Conservation (phyloP, 2,888 invertebrate species). For the Pemphredon lugubris region DNA sequence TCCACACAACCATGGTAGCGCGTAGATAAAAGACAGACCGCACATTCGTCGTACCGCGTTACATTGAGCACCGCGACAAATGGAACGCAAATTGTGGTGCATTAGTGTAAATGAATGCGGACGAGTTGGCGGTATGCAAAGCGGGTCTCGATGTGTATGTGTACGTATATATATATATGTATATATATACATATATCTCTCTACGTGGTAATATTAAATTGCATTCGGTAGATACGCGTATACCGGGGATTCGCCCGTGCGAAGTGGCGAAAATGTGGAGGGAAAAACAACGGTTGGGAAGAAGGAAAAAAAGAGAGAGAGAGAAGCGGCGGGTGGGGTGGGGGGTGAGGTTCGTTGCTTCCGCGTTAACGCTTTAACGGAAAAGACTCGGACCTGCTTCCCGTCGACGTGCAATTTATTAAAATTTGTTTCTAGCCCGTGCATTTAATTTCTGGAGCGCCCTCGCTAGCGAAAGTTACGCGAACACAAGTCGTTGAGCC, state of each 20-base stretch:
- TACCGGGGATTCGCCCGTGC: conserved; percentile 4
- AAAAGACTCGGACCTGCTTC: conserved; percentile 9
- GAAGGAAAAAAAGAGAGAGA: conserved; percentile 11
- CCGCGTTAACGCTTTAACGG: conserved; percentile 5
- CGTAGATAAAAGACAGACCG: conserved; percentile 60
- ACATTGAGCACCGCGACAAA: conserved; percentile 65
- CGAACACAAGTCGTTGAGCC: conserved; percentile 31
- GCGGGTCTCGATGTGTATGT: conserved; percentile 22
- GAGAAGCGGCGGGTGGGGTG: conserved; percentile 9
- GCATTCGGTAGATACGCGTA: conserved; percentile 50
- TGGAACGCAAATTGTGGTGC: conserved; percentile 73
- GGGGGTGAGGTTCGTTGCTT: conserved; percentile 21
- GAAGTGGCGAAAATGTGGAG: background rate
- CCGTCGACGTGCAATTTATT: conserved; percentile 24
- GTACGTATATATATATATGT: conserved; percentile 14
- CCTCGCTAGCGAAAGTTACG: conserved; percentile 20
- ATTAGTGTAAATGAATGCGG: conserved; percentile 75
- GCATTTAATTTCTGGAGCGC: conserved; percentile 31
- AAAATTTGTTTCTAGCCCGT: conserved; percentile 45
- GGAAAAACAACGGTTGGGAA: conserved; percentile 9
- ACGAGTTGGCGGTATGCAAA: conserved; percentile 69
- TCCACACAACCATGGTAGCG: conserved; percentile 8
- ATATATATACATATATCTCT: conserved; percentile 40
- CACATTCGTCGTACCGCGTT: conserved; percentile 62
- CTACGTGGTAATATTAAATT: conserved; percentile 56